Conservation (phyloP, 2,113 vertebrate genomes). For the Sula dactylatra region DNA sequence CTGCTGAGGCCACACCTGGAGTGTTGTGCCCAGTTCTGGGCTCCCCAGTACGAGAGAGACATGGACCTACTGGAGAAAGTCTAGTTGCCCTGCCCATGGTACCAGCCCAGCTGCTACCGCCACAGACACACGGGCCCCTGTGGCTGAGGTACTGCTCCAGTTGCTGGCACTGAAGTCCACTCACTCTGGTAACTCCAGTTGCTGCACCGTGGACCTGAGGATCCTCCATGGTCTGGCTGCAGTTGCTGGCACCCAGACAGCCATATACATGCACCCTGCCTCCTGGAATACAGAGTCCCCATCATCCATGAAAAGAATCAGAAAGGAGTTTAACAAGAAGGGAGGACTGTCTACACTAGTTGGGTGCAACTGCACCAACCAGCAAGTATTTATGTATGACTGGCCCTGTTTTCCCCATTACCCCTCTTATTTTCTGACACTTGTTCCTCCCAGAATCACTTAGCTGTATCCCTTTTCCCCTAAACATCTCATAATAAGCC, state of each 20-base stretch:
- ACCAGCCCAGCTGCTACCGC: background rate
- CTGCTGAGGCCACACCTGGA: background rate
- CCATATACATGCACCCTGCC: too few species aligned
- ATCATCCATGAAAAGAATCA: background rate
- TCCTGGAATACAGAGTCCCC: background rate
- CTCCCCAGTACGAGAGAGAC: background rate
- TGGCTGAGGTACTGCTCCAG: background rate
- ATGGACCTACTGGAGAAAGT: too few species aligned
- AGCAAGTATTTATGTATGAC: background rate
- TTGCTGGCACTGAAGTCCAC: background rate
- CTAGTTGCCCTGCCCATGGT: background rate
- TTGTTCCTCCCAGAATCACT: background rate
- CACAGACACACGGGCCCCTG: fast-evolving
- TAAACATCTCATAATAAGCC: background rate
- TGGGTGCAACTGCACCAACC: background rate
- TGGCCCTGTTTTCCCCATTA: background rate
- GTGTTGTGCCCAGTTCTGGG: background rate
- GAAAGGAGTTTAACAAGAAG: background rate
- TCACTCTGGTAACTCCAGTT: background rate
- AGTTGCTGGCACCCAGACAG: background rate
- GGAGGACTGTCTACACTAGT: background rate
- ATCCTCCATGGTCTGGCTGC: background rate
- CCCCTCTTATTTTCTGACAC: background rate
- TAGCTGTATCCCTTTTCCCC: background rate
- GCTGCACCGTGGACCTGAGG: background rate